phyloP scores from a whole-genome alignment of 2,888 invertebrate species.

The Calephelis perditalis region DNA sequence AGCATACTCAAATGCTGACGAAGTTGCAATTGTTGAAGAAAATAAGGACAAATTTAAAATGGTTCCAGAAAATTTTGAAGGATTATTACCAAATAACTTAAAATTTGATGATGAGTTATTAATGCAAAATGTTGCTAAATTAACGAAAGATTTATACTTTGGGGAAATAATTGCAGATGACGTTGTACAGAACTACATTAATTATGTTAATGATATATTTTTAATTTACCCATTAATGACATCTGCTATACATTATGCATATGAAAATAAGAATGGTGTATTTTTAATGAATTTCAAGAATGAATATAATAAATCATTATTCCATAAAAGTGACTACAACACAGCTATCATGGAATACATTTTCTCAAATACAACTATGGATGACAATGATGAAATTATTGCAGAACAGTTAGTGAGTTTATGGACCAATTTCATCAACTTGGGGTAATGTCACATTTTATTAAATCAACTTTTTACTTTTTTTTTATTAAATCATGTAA shows the following conservation, averaged over 20 bases:
- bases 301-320: conserved; percentile 19
- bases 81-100: conserved; percentile 55
- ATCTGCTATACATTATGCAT: conserved; percentile 46
- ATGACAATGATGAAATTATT: conserved; percentile 33
- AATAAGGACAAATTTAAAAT: conserved; percentile 36
- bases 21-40: conserved; percentile 34
- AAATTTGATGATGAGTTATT: conserved; percentile 39
- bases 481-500: too few relatives aligned
- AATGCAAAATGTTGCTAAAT: conserved; percentile 41
- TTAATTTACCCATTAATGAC: conserved; percentile 54
- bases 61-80: conserved; percentile 43
- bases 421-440: conserved; percentile 53
- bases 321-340: conserved; percentile 24
- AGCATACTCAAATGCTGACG: conserved; percentile 42
- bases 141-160: conserved; percentile 53
- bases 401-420: conserved; percentile 42
- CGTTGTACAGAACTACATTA: conserved; percentile 39
- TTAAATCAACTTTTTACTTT: too few relatives aligned
- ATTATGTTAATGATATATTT: conserved; percentile 54
- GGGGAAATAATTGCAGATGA: conserved; percentile 22
- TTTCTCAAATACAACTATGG: conserved; percentile 33
- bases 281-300: conserved; percentile 50
- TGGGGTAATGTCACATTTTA: conserved; percentile 44
- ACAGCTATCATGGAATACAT: conserved; percentile 44
- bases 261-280: conserved; percentile 40